Evolutionary conservation across 2,888 invertebrate genomes (phyloP).

Genomic region (Monochamus alternatus): DNA sequence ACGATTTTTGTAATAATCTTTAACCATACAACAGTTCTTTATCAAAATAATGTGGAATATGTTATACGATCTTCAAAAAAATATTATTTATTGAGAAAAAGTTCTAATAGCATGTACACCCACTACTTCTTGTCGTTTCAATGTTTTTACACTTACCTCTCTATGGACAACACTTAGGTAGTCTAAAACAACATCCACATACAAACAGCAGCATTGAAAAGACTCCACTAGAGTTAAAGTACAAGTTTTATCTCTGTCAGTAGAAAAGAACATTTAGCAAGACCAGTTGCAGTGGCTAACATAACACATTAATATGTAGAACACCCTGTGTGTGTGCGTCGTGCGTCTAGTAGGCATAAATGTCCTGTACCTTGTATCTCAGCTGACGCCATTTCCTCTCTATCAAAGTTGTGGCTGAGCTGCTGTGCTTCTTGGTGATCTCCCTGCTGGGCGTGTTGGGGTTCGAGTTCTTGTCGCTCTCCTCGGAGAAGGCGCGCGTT

Average conservation of each 20-base stretch:
- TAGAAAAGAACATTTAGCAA: conserved; percentile 10
- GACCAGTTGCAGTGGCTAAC: background rate
- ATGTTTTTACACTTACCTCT: background rate
- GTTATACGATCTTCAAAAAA: too few species aligned
- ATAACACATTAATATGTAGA: background rate
- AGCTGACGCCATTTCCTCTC: conserved; percentile 69
- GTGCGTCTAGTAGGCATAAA: conserved; percentile 22
- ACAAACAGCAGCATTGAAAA: background rate
- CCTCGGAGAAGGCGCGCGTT: conserved; percentile 82
- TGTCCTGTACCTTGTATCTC: conserved; percentile 56
- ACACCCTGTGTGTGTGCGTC: conserved; percentile 10
- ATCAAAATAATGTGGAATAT: too few species aligned
- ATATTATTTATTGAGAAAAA: too few species aligned
- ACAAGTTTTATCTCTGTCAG: background rate
- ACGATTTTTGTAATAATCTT: too few species aligned
- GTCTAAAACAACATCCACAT: background rate
- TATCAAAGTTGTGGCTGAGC: conserved; percentile 68
- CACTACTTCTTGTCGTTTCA: background rate
- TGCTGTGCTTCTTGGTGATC: conserved; percentile 67
- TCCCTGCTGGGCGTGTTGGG: conserved; percentile 66
- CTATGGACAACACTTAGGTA: background rate
- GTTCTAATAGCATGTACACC: background rate
- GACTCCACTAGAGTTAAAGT: background rate
- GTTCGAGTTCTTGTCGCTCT: conserved; percentile 76
- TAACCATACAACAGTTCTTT: too few species aligned